These are phyloP conservation scores for Drosophila tanythrix DNA, from an alignment of 2,888 invertebrate species.

Conservation along the genomic window DNA sequence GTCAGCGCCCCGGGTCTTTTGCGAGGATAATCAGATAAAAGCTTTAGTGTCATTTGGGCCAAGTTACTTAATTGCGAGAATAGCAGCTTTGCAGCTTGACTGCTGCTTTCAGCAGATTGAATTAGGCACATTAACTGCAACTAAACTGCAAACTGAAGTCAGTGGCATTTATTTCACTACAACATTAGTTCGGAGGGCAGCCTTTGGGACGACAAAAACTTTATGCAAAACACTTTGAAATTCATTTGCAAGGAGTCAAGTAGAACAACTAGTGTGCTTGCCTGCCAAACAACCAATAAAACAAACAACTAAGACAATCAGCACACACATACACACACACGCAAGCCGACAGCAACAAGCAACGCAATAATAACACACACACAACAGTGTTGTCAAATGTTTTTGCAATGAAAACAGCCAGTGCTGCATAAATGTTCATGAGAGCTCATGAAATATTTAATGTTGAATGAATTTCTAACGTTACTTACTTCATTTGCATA, in stretches of 20 bases:
- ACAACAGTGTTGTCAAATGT: slow-evolving; percentile 30
- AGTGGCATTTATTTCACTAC: not conserved
- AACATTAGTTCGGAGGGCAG: not conserved
- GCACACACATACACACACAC: slow-evolving; percentile 7
- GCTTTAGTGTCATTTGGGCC: slow-evolving; percentile 71
- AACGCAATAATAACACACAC: slow-evolving; percentile 18
- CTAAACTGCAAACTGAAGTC: slow-evolving; percentile 10
- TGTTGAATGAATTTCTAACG: slow-evolving; percentile 70
- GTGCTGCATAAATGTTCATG: slow-evolving; percentile 58
- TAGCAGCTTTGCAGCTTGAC: slow-evolving; percentile 37
- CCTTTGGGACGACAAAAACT: slow-evolving; percentile 41
- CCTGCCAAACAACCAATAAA: slow-evolving; percentile 51
- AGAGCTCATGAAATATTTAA: slow-evolving; percentile 68
- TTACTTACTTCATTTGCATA: slow-evolving; percentile 66
- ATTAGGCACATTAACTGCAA: slow-evolving; percentile 23
- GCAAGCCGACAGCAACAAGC: slow-evolving; percentile 10
- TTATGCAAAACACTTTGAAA: slow-evolving; percentile 59
- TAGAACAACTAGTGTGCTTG: slow-evolving; percentile 11
- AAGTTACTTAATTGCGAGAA: slow-evolving; percentile 71
- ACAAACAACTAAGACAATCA: slow-evolving; percentile 17
- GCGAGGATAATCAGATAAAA: slow-evolving; percentile 73
- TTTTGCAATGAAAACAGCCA: slow-evolving; percentile 33
- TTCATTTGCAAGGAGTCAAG: slow-evolving; percentile 49
- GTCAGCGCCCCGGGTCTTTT: slow-evolving; percentile 54
- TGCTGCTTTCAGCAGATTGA: slow-evolving; percentile 39